These are phyloP conservation scores for Labeo catla DNA, from an alignment of 2,113 vertebrate genomes.

Conservation along the genomic window DNA sequence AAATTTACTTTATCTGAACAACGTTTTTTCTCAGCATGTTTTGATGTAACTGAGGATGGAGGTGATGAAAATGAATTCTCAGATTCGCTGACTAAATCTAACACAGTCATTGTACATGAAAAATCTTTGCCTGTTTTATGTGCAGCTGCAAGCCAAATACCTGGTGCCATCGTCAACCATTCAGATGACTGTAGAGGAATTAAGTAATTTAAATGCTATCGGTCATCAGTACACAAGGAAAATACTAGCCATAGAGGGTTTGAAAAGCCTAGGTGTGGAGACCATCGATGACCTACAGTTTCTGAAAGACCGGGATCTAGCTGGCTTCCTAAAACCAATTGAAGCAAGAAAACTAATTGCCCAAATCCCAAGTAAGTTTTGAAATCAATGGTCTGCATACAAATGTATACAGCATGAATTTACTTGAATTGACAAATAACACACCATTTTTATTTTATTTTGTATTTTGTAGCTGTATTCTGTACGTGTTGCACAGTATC, in stretches of 20 bases:
- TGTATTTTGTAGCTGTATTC: neutral
- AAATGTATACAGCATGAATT: neutral
- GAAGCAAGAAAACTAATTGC: constrained; percentile 28
- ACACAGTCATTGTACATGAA: neutral
- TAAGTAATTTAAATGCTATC: constrained; percentile 31
- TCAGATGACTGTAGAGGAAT: constrained; percentile 41
- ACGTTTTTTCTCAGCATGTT: neutral
- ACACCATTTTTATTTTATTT: neutral
- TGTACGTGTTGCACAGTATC: neutral
- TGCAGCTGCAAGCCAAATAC: constrained; percentile 39
- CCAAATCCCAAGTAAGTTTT: constrained; percentile 20
- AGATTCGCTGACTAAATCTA: too few relatives aligned
- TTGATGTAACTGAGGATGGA: too few relatives aligned
- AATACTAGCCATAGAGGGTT: neutral
- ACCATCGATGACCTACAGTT: constrained; percentile 18
- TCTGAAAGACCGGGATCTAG: constrained; percentile 1
- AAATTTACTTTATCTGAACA: neutral
- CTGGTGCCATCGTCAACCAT: constrained; percentile 41
- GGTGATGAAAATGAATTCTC: neutral
- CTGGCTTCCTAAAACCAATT: neutral
- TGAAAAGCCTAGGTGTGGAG: constrained; percentile 1
- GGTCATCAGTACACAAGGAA: constrained; percentile 38
- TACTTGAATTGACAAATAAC: neutral
- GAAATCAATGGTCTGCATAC: neutral
- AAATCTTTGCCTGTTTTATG: constrained; percentile 42